phyloP scores from a whole-genome alignment of 1,140 invertebrate genomes.

The Drosophila kikkawai region DNA sequence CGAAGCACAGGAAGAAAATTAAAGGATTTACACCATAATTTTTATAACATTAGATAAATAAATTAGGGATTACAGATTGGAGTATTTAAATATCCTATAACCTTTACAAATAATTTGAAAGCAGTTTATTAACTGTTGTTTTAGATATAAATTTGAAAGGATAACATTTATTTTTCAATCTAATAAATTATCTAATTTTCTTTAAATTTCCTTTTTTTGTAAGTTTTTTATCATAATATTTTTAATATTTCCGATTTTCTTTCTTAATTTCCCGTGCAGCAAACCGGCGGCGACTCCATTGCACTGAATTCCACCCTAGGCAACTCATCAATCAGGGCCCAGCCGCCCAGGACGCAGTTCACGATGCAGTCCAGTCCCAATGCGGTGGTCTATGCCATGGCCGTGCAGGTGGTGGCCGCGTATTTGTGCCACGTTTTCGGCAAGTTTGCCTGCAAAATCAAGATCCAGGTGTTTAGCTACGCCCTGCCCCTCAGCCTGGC shows the following conservation, averaged over 20 bases:
- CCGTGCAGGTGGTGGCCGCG: constrained; percentile 88
- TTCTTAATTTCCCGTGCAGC: constrained; percentile 19
- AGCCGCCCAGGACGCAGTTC: constrained; percentile 27
- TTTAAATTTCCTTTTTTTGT: no score
- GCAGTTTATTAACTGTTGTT: not conserved
- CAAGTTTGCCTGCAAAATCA: constrained; percentile 93
- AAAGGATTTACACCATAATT: not conserved
- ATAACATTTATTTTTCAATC: not conserved
- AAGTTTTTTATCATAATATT: not conserved
- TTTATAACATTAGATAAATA: not conserved
- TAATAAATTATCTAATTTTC: not conserved
- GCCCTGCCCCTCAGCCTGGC: constrained; percentile 91
- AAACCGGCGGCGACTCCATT: constrained; percentile 23
- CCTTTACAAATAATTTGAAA: no score
- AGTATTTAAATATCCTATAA: no score
- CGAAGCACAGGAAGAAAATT: not conserved
- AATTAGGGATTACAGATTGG: no score
- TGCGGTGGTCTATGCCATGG: constrained; percentile 86
- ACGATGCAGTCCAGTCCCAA: constrained; percentile 83
- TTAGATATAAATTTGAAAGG: accelerated
- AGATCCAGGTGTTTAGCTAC: constrained; percentile 93
- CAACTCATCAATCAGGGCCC: constrained; percentile 47
- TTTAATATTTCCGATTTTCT: not conserved
- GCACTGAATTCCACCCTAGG: constrained; percentile 29
- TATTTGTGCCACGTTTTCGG: constrained; percentile 90